Percentiles rank a stretch among this genome's conserved stretches.
These are phyloP conservation scores for Thaumetopoea pityocampa DNA, from an alignment of 1,140 invertebrate species.

Conservation along the genomic window DNA sequence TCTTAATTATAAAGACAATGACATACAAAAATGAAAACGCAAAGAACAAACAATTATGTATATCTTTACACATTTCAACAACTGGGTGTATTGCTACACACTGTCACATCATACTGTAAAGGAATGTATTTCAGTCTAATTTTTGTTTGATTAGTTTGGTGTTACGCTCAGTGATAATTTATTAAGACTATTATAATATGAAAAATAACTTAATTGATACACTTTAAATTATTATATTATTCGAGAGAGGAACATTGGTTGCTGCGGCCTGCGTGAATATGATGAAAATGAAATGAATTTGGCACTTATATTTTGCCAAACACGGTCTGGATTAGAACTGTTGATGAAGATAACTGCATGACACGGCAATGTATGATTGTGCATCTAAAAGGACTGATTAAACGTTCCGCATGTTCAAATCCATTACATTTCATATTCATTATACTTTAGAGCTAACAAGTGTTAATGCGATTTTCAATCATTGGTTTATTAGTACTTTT, in stretches of 20 bases:
- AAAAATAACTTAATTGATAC: constrained; percentile 20
- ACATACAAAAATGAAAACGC: constrained; percentile 15
- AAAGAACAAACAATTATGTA: constrained; percentile 4
- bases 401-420: no score
- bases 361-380: no score
- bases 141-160: constrained; percentile 23
- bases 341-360: background rate
- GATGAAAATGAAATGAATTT: constrained; percentile 25
- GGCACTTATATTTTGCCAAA: constrained; percentile 25
- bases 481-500: no score
- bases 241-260: constrained; percentile 37
- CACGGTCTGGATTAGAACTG: background rate
- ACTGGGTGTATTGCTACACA: no score
- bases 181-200: constrained; percentile 17
- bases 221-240: constrained; percentile 23
- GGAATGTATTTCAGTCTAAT: constrained; percentile 33
- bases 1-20: constrained; percentile 11
- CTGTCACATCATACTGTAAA: constrained; percentile 15
- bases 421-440: no score
- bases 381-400: no score
- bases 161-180: constrained; percentile 18
- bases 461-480: no score
- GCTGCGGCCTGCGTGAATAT: constrained; percentile 13
- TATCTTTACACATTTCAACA: no score
- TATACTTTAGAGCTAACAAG: no score